Evolutionary conservation across 2,797 vertebrate species (phyloP).

Genomic region (Pachyuromys duprasi): DNA sequence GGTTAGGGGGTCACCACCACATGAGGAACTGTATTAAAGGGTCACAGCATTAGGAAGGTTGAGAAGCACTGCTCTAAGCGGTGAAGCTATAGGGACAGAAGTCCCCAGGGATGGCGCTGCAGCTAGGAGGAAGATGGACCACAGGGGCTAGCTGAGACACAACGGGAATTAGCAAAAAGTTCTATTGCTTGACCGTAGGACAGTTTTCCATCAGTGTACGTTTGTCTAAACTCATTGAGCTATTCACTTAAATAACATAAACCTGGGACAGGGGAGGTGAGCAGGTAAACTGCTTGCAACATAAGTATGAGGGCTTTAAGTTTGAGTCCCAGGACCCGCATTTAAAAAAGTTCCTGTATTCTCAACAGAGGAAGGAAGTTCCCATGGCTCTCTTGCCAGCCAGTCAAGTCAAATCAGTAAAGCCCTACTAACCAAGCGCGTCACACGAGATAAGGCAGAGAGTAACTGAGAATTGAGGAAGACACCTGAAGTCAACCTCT

Average conservation of each 20-base stretch:
- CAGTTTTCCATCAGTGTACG: not conserved
- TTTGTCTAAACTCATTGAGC: not conserved
- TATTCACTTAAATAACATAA: not conserved
- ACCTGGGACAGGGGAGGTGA: not conserved
- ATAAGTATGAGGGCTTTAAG: not conserved
- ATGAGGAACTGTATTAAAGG: not conserved
- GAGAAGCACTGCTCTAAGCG: not conserved
- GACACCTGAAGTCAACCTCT: too few relatives aligned
- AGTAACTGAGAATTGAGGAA: not conserved
- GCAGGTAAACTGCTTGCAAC: not conserved
- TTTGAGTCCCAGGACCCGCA: too few relatives aligned
- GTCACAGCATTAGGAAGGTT: not conserved
- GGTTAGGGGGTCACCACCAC: not conserved
- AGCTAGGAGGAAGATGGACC: not conserved
- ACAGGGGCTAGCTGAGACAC: not conserved
- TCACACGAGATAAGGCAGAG: not conserved
- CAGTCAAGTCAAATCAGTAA: not conserved
- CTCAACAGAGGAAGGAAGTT: not conserved
- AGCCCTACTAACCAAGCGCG: not conserved
- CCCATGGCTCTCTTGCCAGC: not conserved
- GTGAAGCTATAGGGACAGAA: not conserved
- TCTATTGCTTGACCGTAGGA: not conserved
- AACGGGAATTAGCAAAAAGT: rapidly evolving
- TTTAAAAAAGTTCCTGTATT: not conserved
- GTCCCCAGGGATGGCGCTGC: not conserved